A percentile compares a stretch with the other conserved stretches of the same genome.
Evolutionary conservation across 2,113 vertebrate genomes (phyloP).

Genomic region (Melanerpes aurifrons): DNA sequence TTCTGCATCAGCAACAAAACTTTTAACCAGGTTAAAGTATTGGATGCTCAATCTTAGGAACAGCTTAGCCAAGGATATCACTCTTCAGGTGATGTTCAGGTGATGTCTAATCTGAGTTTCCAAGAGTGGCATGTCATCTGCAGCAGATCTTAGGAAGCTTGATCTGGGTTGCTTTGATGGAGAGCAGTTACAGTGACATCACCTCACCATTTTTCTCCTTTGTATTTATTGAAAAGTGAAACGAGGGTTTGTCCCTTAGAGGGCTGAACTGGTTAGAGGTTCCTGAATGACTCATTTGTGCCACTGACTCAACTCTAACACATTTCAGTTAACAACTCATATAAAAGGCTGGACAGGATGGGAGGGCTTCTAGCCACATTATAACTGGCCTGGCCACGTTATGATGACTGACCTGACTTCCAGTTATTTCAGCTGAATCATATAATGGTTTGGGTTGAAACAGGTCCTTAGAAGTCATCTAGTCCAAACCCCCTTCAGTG

Average conservation of each 20-base stretch:
- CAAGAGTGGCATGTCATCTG: background rate
- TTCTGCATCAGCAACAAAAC: background rate
- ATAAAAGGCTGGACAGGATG: background rate
- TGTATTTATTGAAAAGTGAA: background rate
- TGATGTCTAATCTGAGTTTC: background rate
- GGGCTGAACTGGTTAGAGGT: background rate
- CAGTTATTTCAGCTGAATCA: background rate
- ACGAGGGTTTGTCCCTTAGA: background rate
- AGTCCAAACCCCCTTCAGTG: background rate
- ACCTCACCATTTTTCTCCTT: background rate
- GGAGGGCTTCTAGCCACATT: background rate
- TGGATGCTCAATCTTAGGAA: background rate
- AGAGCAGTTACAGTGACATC: accelerated
- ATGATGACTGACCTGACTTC: background rate
- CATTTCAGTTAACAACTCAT: background rate
- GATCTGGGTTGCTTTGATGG: background rate
- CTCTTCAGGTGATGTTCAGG: background rate
- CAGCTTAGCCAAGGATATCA: background rate
- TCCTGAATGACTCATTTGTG: background rate
- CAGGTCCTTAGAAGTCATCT: background rate
- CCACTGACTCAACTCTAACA: background rate
- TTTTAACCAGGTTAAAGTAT: background rate
- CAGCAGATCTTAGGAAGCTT: background rate
- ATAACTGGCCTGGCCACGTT: background rate
- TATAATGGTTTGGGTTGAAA: background rate